phyloP scores from a whole-genome alignment of 2,888 invertebrate genomes.

The Chirona hameri region DNA sequence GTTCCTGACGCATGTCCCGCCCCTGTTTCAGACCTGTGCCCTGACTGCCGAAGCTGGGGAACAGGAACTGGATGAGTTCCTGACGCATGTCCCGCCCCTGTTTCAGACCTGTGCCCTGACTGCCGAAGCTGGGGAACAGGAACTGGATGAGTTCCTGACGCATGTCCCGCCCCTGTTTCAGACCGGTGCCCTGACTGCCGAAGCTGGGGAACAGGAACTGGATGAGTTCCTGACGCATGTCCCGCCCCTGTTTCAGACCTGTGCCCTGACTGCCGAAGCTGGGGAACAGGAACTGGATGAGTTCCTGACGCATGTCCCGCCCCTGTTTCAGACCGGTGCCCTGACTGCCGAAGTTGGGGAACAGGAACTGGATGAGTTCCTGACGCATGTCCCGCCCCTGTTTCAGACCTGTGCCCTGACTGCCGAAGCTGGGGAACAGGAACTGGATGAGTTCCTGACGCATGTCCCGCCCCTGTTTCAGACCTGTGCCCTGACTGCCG shows the following conservation, averaged over 20 bases:
- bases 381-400: slow-evolving; percentile 53
- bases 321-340: no score
- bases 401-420: no score
- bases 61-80: slow-evolving; percentile 39
- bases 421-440: slow-evolving; percentile 31
- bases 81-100: slow-evolving; percentile 28
- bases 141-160: no score
- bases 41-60: background rate
- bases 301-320: no score
- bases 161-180: no score
- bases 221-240: background rate
- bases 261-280: no score
- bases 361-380: slow-evolving; percentile 39
- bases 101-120: background rate
- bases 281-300: no score
- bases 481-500: background rate
- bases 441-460: slow-evolving; percentile 38
- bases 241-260: no score
- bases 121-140: no score
- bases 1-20: slow-evolving; percentile 39
- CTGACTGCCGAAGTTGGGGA: slow-evolving; percentile 35
- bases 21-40: slow-evolving; percentile 53
- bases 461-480: slow-evolving; percentile 5
- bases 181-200: no score
- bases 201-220: slow-evolving; percentile 3